Evolutionary conservation across 2,797 vertebrate species (phyloP).

Genomic region (Babyrousa celebensis): DNA sequence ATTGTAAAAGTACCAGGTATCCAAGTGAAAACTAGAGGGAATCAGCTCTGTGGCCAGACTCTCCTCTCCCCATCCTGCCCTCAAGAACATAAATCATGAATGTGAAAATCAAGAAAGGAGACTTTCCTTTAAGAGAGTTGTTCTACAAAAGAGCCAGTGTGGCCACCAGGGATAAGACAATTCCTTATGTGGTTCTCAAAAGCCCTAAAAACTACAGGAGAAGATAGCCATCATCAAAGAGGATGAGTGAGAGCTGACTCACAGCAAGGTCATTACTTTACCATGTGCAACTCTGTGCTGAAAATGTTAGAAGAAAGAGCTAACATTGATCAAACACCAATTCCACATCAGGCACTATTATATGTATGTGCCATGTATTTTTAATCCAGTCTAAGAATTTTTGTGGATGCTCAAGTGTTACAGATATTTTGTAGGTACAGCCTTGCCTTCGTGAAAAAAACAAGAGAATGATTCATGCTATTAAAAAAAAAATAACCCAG

Average conservation of each 20-base stretch:
- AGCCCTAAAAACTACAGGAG: not conserved
- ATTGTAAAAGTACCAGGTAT: not conserved
- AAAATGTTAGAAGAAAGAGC: not conserved
- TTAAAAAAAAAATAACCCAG: not conserved
- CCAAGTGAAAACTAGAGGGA: not conserved
- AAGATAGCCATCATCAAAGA: not conserved
- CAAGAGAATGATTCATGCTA: not conserved
- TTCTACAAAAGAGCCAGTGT: not conserved
- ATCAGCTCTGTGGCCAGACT: not conserved
- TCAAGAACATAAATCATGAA: not conserved
- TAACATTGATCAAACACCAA: not conserved
- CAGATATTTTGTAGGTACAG: not conserved
- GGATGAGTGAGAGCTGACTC: not conserved
- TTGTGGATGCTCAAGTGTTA: constrained; percentile 39
- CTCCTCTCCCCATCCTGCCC: not conserved
- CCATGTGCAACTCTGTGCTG: not conserved
- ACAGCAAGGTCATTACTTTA: not conserved
- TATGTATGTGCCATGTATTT: not conserved
- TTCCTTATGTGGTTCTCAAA: constrained; percentile 16
- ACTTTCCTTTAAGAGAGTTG: not conserved
- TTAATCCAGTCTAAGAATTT: not conserved
- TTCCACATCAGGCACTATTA: not conserved
- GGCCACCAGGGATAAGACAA: not conserved
- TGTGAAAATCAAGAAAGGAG: not conserved
- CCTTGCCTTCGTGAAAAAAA: constrained; percentile 48